A percentile compares a stretch with the other conserved stretches of the same genome.
phyloP scores from a whole-genome alignment of 2,113 vertebrate genomes.

The Microtus pennsylvanicus region DNA sequence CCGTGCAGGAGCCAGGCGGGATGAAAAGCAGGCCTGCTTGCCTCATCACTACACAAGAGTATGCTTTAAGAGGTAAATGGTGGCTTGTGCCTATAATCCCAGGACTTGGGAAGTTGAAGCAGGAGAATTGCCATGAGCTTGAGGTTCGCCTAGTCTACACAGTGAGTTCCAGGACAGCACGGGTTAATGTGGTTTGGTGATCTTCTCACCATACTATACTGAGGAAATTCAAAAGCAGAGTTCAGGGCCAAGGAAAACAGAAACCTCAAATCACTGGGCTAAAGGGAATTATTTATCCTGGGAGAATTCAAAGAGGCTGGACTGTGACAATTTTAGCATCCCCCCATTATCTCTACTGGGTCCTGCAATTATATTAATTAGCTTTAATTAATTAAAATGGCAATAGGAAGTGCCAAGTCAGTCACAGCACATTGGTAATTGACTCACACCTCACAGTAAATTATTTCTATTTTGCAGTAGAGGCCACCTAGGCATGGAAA shows the following conservation, averaged over 20 bases:
- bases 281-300: neutral
- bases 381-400: conserved; percentile 42
- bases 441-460: neutral
- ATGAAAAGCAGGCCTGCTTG: no score
- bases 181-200: neutral
- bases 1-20: no score
- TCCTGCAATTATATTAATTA: conserved; percentile 24
- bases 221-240: neutral
- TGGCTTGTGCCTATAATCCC: neutral
- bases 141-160: neutral
- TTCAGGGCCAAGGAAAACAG: neutral
- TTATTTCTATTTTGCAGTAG: neutral
- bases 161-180: neutral
- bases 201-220: neutral
- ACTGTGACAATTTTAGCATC: neutral
- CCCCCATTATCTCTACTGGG: neutral
- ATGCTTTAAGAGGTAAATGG: neutral
- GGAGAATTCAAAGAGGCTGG: neutral
- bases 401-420: neutral
- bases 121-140: neutral
- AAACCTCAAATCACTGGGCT: neutral
- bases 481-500: neutral
- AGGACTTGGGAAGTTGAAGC: neutral
- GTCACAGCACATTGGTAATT: neutral
- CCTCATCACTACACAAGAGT: neutral